Conservation (phyloP, 2,888 invertebrate species). For the Drosophila gaucha region DNA sequence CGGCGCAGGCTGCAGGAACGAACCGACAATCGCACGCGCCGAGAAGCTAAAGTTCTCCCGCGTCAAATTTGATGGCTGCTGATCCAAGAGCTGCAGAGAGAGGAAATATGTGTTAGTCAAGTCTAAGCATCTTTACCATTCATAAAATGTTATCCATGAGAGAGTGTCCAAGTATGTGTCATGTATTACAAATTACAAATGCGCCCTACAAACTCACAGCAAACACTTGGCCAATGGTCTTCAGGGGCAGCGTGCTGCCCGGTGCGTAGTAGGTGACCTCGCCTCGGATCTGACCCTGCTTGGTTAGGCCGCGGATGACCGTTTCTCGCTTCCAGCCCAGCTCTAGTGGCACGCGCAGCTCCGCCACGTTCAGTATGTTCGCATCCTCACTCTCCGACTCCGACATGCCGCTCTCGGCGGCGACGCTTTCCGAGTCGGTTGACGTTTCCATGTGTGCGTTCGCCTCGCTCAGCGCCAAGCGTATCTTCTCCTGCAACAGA, state of each 20-base stretch:
- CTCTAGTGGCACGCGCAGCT: constrained; percentile 88
- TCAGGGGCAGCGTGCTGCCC: constrained; percentile 87
- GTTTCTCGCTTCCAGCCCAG: constrained; percentile 97
- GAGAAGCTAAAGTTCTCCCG: constrained; percentile 97
- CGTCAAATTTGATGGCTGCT: constrained; percentile 89
- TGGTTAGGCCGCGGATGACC: constrained; percentile 93
- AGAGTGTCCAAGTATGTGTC: background rate
- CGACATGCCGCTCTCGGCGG: constrained; percentile 86
- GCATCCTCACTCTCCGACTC: constrained; percentile 87
- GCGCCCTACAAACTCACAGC: constrained; percentile 86
- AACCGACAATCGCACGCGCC: constrained; percentile 94
- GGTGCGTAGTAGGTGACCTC: constrained; percentile 95
- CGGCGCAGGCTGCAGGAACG: constrained; percentile 92
- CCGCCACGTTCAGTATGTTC: constrained; percentile 85
- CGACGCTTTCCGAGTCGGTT: constrained; percentile 87
- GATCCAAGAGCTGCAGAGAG: constrained; percentile 87
- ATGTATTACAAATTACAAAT: constrained; percentile 33
- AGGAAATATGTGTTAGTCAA: background rate
- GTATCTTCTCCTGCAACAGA: constrained; percentile 86
- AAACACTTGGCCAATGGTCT: constrained; percentile 88
- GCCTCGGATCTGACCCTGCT: constrained; percentile 94
- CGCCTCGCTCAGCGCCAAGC: constrained; percentile 86
- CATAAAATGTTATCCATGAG: background rate
- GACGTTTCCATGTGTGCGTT: constrained; percentile 86
- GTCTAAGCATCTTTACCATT: background rate